Conservation (phyloP, 2,797 vertebrate species). For the Epinephelus awoara region DNA sequence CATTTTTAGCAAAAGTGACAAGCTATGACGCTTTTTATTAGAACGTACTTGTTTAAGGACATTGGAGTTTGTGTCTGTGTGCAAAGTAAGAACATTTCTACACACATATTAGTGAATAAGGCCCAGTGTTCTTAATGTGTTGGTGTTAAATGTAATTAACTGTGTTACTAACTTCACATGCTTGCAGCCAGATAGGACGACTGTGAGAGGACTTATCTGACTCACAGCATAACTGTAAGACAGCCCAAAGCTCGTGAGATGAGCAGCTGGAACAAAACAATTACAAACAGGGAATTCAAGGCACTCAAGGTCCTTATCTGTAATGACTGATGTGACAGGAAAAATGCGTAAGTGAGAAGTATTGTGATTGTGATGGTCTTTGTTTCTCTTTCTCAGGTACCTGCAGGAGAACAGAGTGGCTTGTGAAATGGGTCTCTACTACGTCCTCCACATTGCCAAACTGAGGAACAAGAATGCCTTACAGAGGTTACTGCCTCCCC, state of each 20-base stretch:
- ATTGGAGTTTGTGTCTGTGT: no score
- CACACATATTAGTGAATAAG: no score
- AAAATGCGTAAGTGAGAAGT: background rate
- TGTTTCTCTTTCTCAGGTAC: slow-evolving; percentile 82
- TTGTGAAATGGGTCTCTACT: slow-evolving; percentile 97
- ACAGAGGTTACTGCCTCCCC: slow-evolving; percentile 91
- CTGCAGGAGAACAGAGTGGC: slow-evolving; percentile 96
- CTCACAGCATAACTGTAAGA: background rate
- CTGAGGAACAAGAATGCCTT: slow-evolving; percentile 96
- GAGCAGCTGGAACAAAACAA: background rate
- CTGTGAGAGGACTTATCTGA: background rate
- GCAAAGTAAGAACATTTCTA: no score
- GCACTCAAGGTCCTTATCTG: background rate
- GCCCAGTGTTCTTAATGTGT: no score
- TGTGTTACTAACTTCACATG: background rate
- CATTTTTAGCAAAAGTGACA: no score
- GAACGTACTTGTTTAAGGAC: no score
- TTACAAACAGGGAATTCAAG: background rate
- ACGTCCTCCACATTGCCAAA: slow-evolving; percentile 95
- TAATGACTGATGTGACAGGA: no score
- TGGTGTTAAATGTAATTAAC: no score
- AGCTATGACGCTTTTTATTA: no score
- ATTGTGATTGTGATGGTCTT: background rate
- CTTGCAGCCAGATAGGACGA: background rate
- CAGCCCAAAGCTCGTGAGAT: no score